Base-by-base conservation (phyloP, 2,888 invertebrate species). In the Latheticus oryzae region DNA sequence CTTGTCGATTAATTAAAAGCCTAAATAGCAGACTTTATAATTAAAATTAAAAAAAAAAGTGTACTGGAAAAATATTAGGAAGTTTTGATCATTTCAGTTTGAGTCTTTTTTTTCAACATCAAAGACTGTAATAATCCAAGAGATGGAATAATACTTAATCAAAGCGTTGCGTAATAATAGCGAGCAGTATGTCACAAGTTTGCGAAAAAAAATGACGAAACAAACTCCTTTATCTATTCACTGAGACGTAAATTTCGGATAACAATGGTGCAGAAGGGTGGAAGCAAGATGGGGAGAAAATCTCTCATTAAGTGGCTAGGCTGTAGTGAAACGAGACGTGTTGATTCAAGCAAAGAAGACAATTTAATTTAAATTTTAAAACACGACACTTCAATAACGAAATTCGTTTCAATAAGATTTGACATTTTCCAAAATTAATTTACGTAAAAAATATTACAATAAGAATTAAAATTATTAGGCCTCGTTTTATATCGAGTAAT, bases 301-400 rank as follows among this genome's bases (percentile, higher is more conserved):
- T 62, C 62, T 62, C 60, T 62, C 58, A 48, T 52, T 58, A 37
- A 37, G 42, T 54, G 35, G 54, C 43, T 28, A 15, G 43, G 45
- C 53, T 43, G 26, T 23, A 53, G 43, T 43, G 42, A 52, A 52
- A 53, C 43, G 43, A 54, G 60, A 62, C 62, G 60, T 62, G 62
- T 62, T 62, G 62, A 62, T 60, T 57, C 60, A 57, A 54, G 60
- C 54, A 52, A 62, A 53, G 47, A 45, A 50, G 60, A 60, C 56
- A 60, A 62, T 60, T 60, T 62, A 59, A 62, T 59, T 62, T 62
- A 47, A 62, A 62, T 62, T 62, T 61, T 60, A 62, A 62, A 60
- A 55, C 50, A 43, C 51, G 59, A 53, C 62, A 56, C 56, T 57
- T 43, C 42, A 30, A 37, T 37, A 47, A 47, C 21, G 13, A 23